Evolutionary conservation across 2,113 vertebrate genomes (phyloP).

Genomic region (Esox niger): DNA sequence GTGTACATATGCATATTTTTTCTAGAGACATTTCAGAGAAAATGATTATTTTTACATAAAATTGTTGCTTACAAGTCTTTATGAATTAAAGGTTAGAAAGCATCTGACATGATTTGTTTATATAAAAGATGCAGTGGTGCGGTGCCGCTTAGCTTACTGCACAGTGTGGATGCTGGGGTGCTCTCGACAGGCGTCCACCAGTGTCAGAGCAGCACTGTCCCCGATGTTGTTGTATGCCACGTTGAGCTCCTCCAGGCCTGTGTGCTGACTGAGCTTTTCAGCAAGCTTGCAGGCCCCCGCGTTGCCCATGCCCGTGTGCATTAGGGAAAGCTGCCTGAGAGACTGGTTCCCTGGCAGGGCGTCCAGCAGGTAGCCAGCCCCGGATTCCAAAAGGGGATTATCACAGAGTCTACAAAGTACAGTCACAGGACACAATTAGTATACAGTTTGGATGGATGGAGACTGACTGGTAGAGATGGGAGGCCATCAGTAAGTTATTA

Average conservation of each 20-base stretch:
- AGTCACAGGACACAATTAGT: conserved; percentile 6
- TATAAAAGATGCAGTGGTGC: no score
- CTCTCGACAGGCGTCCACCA: conserved; percentile 82
- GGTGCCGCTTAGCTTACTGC: conserved; percentile 22
- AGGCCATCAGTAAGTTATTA: background rate
- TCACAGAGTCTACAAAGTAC: conserved; percentile 79
- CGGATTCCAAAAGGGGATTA: conserved; percentile 78
- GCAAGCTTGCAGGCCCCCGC: conserved; percentile 74
- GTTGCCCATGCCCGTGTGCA: conserved; percentile 86
- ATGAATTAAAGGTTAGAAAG: no score
- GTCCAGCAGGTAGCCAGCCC: conserved; percentile 73
- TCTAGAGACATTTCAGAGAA: no score
- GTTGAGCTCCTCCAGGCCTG: conserved; percentile 83
- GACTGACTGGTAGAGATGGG: background rate
- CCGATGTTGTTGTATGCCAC: conserved; percentile 91
- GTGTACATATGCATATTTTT: no score
- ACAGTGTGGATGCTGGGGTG: conserved; percentile 78
- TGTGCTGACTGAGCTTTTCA: conserved; percentile 69
- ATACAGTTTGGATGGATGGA: background rate
- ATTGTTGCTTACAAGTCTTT: no score
- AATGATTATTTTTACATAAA: no score
- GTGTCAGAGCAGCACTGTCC: conserved; percentile 74
- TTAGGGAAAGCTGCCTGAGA: conserved; percentile 78
- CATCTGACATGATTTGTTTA: no score
- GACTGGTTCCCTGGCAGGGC: conserved; percentile 80